Evolutionary conservation across 2,113 vertebrate genomes (phyloP).

Genomic region (Gambusia holbrooki): DNA sequence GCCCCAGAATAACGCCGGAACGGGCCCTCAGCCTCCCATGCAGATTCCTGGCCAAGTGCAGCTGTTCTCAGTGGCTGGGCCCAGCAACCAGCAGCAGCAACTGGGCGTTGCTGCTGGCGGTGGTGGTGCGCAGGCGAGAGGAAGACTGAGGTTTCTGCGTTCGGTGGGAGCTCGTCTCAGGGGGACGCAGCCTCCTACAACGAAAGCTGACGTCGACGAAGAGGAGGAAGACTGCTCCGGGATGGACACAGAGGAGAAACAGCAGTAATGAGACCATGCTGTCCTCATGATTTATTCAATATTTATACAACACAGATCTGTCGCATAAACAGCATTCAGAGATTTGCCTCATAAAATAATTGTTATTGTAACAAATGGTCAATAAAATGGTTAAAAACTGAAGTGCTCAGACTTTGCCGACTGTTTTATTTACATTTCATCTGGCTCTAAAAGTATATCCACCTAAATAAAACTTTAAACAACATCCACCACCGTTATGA

Average conservation of each 20-base stretch:
- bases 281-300: slow-evolving; percentile 12
- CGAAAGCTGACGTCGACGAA: slow-evolving; percentile 34
- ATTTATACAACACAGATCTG: slow-evolving; percentile 1
- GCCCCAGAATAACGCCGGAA: slow-evolving; percentile 50
- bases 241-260: slow-evolving; percentile 38
- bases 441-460: slow-evolving; percentile 4
- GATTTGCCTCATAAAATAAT: slow-evolving; percentile 19
- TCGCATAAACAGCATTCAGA: not conserved
- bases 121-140: slow-evolving; percentile 11
- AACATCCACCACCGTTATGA: slow-evolving; percentile 6
- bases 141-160: slow-evolving; percentile 56
- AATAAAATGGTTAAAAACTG: slow-evolving; percentile 52
- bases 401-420: not conserved
- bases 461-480: slow-evolving; percentile 5
- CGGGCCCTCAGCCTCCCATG: slow-evolving; percentile 33
- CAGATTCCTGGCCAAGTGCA: slow-evolving; percentile 58
- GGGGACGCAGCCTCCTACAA: slow-evolving; percentile 20
- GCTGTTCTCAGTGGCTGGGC: slow-evolving; percentile 47
- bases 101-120: slow-evolving; percentile 2
- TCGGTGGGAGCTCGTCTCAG: slow-evolving; percentile 51
- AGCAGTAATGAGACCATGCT: slow-evolving; percentile 23
- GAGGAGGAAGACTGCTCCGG: slow-evolving; percentile 72
- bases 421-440: slow-evolving; percentile 9
- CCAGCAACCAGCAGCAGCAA: slow-evolving; percentile 55
- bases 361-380: slow-evolving; percentile 14